Base-by-base conservation (phyloP, 2,113 vertebrate genomes). In the Phainopepla nitens region DNA sequence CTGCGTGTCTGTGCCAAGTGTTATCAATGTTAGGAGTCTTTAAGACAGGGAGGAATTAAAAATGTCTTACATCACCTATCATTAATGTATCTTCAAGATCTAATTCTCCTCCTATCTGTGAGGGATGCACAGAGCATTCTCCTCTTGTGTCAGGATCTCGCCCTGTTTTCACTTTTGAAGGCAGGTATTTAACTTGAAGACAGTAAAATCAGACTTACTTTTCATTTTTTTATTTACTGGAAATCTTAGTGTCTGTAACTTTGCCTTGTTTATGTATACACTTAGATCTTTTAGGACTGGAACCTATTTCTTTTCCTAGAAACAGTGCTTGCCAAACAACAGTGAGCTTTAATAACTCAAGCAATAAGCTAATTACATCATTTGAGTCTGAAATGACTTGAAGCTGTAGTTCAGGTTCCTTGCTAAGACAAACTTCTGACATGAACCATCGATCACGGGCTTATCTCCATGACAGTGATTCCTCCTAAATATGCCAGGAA, bases 1-100 rank as follows among this genome's bases (percentile, higher is more conserved):
- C 0, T 13, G 2, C 5, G 0, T 11, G 31, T 42, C 68, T 33
- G 6, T 73, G 24, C 29, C 13, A 9, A 42, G 45, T 23, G 33
- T 23, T 44, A n/a, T 0, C 2, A 9, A 50, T n/a, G 29, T 15
- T 41, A 16, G 3, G 2, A 58, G 62, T 84, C 33, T 10, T n/a
- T 75, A n/a, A 27, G 49, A 39, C 53, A 60, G 31, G 25, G 29
- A 87, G 27, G 47, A n/a, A 21, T 39, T 77, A 11, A 31, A 68
- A 45, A 29, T 20, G 8, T 25, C 42, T 44, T 47, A 6, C 10
- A 19, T 72, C 41, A n/a, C 36, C 81, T 62, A 1, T 70, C 27
- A 13, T 29, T 33, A 47, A 13, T 8, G 15, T 60, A 33, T 68
- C n/a, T 62, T 41, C 31, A 69, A 53, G 28, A 44, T 35, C 41